A percentile compares a stretch with the other conserved stretches of the same genome.
phyloP scores from a whole-genome alignment of 2,888 invertebrate species.

The Adelphocoris suturalis region DNA sequence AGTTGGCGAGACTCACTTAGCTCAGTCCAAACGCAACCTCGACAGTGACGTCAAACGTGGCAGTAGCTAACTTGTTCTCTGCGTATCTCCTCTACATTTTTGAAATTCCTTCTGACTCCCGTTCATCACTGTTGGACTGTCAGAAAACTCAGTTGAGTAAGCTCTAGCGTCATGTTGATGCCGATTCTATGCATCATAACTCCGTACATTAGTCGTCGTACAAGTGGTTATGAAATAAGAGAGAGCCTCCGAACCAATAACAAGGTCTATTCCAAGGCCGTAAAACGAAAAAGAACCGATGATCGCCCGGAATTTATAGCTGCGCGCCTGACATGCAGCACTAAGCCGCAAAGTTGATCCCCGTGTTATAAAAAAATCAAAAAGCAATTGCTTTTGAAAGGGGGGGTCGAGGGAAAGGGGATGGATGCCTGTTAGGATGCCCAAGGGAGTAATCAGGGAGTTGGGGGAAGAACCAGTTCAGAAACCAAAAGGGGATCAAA shows the following conservation, averaged over 20 bases:
- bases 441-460: slow-evolving; percentile 34
- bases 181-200: too few relatives aligned
- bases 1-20: too few relatives aligned
- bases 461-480: background rate
- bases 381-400: slow-evolving; percentile 31
- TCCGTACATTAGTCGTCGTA: background rate
- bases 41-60: too few relatives aligned
- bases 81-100: too few relatives aligned
- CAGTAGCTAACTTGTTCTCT: too few relatives aligned
- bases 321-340: slow-evolving; percentile 2
- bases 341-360: slow-evolving; percentile 22
- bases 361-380: slow-evolving; percentile 50
- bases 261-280: background rate
- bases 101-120: too few relatives aligned
- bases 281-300: slow-evolving; percentile 9
- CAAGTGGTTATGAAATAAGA: slow-evolving; percentile 5
- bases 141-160: too few relatives aligned
- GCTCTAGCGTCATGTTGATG: too few relatives aligned
- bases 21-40: too few relatives aligned
- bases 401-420: background rate
- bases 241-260: background rate
- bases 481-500: slow-evolving; percentile 25
- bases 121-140: too few relatives aligned
- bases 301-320: slow-evolving; percentile 1
- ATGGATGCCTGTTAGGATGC: slow-evolving; percentile 36